Base-by-base conservation (phyloP, 2,888 invertebrate species). In the Agrochola circellaris region DNA sequence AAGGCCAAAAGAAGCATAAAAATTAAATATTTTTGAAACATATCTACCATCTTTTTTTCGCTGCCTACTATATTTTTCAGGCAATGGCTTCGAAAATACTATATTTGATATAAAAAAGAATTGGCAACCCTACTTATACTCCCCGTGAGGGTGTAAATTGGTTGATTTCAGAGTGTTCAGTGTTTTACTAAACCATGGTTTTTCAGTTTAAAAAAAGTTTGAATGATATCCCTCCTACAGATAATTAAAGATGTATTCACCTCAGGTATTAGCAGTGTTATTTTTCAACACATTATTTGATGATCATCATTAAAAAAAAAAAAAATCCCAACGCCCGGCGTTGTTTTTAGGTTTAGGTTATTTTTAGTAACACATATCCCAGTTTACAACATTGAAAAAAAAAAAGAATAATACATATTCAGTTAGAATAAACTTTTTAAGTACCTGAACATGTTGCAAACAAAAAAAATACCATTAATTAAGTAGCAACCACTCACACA, bases 341-440 rank as follows among this genome's bases (percentile, higher is more conserved):
- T 73, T 38, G 42, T 51, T 42, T 42, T 42, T 42, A 42, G 30
- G 26, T n/a, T 30, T 51, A 48, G n/a, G 20, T 81, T 58, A 58
- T 51, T 60, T 54, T 54, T 54, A 81, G 54, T 61, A 60, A 79
- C 34, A 73, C 15, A 34, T 65, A 60, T 54, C 23, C 54, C 65
- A 66, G 54, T 66, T 60, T 74, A 78, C 34, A 78, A 78, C 54
- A 79, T 81, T 75, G 17, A 75, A 60, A 79, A 66, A n/a, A n/a
- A 45, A 73, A 54, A 65, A 74, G 13, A 73, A 51, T 15, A 62
- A 62, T 65, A 45, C 42, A 64, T 51, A 23, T 62, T 65, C 30
- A 65, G 26, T 73, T 38, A 38, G 23, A 65, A 70, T 42, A 54
- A 54, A 26, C 11, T 54, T 45, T 45, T 20, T 51, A 26, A 17